Base-by-base conservation (phyloP, 2,888 invertebrate species). In the Rutpela maculata region DNA sequence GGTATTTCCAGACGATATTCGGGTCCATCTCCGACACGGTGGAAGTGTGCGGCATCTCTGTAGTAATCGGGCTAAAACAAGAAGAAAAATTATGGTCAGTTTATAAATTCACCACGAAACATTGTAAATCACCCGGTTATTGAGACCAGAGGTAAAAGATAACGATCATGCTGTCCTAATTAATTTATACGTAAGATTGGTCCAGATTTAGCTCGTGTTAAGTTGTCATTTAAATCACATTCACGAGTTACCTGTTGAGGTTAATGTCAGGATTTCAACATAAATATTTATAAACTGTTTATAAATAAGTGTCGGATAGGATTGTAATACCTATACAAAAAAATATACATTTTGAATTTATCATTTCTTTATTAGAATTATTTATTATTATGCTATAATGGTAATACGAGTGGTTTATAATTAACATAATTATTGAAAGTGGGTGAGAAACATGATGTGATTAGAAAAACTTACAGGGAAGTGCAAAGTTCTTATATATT, bases 1-100 rank as follows among this genome's bases (percentile, higher is more conserved):
- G 96, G 96, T 81, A 97, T 96, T 90, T 96, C 96, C 86, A 97
- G 91, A 9, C 95, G 93, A 89, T 96, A 97, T 87, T 95, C 94
- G 0, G 96, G 95, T 0, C 96, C 96, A 75, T 92, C 93, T 26
- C 94, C 96, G 15, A 95, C 91, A 57, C 95, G 91, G 82, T 94
- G 93, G 90, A 97, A 97, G 87, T 95, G 95, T 4, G 94, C 92
- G n/a, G 95, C 95, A 91, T 97, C 96, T 82, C 94, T 93, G 89
- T 97, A 96, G 87, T 96, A 96, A 87, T 96, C 96, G 82, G 96
- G 95, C 97, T 96, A 91, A 9, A 91, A 92, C 75, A 82, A 82
- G 84, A 80, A 76, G 76, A 75, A 38, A 75, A 75, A 73, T 22
- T 18, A 31, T 66, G 7, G n/a, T 22, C 26, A 17, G 50, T 15